Conservation (phyloP, 2,888 invertebrate species). For the Ectemnius cavifrons region DNA sequence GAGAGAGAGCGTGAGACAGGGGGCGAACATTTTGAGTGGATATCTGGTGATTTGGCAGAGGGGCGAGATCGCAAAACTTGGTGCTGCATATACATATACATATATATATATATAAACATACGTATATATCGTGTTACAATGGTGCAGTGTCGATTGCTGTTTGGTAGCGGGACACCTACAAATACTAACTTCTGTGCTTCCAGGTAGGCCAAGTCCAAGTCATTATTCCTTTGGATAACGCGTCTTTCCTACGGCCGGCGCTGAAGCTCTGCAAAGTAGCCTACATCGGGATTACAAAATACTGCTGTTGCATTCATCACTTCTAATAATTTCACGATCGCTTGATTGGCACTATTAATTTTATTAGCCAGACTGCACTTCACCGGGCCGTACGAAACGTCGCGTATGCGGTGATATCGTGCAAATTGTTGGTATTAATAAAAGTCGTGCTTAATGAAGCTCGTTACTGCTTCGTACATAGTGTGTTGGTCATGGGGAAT, state of each 20-base stretch:
- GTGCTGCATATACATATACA: constrained; percentile 69
- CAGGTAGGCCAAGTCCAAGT: constrained; percentile 78
- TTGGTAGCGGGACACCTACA: constrained; percentile 77
- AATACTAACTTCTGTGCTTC: constrained; percentile 79
- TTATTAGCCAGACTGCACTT: neutral
- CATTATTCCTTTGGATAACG: constrained; percentile 73
- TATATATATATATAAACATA: constrained; percentile 51
- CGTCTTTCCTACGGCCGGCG: constrained; percentile 44
- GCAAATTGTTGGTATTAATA: constrained; percentile 38
- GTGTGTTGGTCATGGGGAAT: no score
- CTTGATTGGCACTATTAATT: neutral
- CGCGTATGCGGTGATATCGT: constrained; percentile 58
- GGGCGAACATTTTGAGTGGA: constrained; percentile 58
- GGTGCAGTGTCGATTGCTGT: constrained; percentile 77
- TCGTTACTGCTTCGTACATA: no score
- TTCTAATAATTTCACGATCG: no score
- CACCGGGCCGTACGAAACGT: constrained; percentile 50
- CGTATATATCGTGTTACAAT: constrained; percentile 70
- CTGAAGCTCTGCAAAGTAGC: neutral
- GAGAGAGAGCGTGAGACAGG: constrained; percentile 30
- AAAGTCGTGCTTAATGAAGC: neutral
- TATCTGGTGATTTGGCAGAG: constrained; percentile 74
- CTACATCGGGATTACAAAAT: neutral
- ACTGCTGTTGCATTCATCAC: neutral
- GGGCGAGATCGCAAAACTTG: constrained; percentile 72